These are phyloP conservation scores for Ethmia dodecea DNA, from an alignment of 2,888 invertebrate species.

Conservation along the genomic window DNA sequence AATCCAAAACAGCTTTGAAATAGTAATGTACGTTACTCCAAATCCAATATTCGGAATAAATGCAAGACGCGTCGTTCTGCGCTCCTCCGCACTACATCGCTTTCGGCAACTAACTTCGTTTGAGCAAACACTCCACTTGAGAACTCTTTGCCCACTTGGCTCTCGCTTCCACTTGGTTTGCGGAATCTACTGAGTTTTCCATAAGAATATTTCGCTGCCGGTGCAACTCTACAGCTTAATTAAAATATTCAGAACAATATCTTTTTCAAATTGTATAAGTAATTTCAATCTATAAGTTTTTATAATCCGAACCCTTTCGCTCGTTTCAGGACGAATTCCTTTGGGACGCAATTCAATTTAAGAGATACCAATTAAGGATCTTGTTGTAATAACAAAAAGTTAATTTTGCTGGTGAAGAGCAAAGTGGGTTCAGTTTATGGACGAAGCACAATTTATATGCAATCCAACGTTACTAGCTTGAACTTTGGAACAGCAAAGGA, in stretches of 20 bases:
- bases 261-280: slow-evolving; percentile 11
- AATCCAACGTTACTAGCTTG: slow-evolving; percentile 33
- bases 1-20: too few species aligned
- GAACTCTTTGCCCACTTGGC: slow-evolving; percentile 46
- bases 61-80: slow-evolving; percentile 36
- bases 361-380: not conserved
- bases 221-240: slow-evolving; percentile 30
- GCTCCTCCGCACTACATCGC: slow-evolving; percentile 34
- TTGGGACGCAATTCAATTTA: too few species aligned
- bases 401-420: slow-evolving; percentile 1
- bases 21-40: slow-evolving; percentile 42
- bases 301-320: too few species aligned
- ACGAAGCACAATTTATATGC: slow-evolving; percentile 43
- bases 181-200: slow-evolving; percentile 29
- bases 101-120: slow-evolving; percentile 51
- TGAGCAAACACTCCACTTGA: slow-evolving; percentile 43
- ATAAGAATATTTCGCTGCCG: slow-evolving; percentile 30
- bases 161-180: slow-evolving; percentile 43
- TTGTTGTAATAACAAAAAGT: not conserved
- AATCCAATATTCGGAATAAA: slow-evolving; percentile 50
- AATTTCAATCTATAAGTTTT: slow-evolving; percentile 3
- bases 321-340: too few species aligned
- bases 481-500: slow-evolving; percentile 43
- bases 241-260: slow-evolving; percentile 23
- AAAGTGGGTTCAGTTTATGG: slow-evolving; percentile 20